Percentiles rank a stretch among this genome's conserved stretches.
phyloP scores from a whole-genome alignment of 2,888 invertebrate species.

The Junonia oenone region DNA sequence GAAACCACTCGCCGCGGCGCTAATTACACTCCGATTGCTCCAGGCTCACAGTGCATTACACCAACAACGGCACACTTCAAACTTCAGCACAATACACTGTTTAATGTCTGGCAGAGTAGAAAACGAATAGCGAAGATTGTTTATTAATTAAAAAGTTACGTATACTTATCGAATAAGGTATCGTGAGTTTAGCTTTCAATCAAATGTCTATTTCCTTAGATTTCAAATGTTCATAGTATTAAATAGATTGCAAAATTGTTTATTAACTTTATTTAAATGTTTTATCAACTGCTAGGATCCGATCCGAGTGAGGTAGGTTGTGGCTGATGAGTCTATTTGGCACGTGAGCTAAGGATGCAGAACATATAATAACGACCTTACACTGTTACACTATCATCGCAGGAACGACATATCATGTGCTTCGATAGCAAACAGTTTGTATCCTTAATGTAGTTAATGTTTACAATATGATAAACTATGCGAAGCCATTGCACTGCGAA shows the following conservation, averaged over 20 bases:
- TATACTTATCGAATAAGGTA: too few relatives aligned
- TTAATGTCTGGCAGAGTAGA: not conserved
- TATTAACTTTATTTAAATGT: too few relatives aligned
- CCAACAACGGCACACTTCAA: not conserved
- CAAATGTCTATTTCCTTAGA: too few relatives aligned
- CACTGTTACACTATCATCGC: not conserved
- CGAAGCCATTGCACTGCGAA: too few relatives aligned
- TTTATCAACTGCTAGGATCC: not conserved
- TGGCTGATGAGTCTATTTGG: not conserved
- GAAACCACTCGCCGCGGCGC: not conserved
- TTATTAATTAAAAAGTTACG: too few relatives aligned
- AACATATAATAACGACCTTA: not conserved
- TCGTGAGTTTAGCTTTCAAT: too few relatives aligned
- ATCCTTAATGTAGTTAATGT: too few relatives aligned
- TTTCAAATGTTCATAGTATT: too few relatives aligned
- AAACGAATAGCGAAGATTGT: not conserved
- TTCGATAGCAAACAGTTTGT: too few relatives aligned
- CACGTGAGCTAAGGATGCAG: not conserved
- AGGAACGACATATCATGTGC: not conserved
- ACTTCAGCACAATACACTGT: not conserved
- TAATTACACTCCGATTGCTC: not conserved
- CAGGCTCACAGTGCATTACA: not conserved
- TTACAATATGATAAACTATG: too few relatives aligned
- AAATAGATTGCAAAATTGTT: too few relatives aligned
- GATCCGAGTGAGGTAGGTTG: too few relatives aligned